phyloP scores from a whole-genome alignment of 2,888 invertebrate species.

The Sminthurinus aureus region DNA sequence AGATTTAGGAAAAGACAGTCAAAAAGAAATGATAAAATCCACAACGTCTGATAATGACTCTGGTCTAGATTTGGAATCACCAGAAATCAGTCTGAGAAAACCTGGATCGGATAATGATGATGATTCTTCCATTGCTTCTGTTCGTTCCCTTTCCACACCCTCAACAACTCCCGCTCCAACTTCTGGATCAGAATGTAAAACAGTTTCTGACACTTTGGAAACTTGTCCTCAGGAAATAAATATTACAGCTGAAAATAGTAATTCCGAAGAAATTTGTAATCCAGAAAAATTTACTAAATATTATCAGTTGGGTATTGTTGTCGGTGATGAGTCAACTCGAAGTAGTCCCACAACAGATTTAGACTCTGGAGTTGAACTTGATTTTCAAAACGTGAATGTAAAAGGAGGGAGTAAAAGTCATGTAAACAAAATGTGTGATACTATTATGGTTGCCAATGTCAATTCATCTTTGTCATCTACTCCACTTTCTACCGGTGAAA shows the following conservation, averaged over 20 bases:
- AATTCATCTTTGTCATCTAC: not conserved
- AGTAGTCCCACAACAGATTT: not conserved
- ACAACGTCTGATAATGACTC: slow-evolving; percentile 52
- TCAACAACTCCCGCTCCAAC: not conserved
- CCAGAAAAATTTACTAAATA: slow-evolving; percentile 59
- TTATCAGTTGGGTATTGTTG: slow-evolving; percentile 60
- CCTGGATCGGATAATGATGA: not conserved
- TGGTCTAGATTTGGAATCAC: slow-evolving; percentile 58
- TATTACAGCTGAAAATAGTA: slow-evolving; percentile 45
- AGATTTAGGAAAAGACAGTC: not conserved
- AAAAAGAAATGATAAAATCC: not conserved
- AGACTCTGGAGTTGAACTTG: not conserved
- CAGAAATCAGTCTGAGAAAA: slow-evolving; percentile 43
- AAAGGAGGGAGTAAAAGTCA: not conserved
- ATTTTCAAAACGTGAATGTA: not conserved
- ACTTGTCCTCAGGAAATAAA: not conserved
- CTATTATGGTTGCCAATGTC: not conserved
- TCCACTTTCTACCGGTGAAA: not conserved
- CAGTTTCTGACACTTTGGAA: slow-evolving; percentile 19
- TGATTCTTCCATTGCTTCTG: slow-evolving; percentile 16
- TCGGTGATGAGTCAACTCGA: slow-evolving; percentile 49
- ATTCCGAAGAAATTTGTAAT: slow-evolving; percentile 56
- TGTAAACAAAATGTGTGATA: not conserved
- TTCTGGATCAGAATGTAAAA: not conserved
- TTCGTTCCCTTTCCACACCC: not conserved